phyloP scores from a whole-genome alignment of 2,797 vertebrate genomes.

The Acanthurus tractus region DNA sequence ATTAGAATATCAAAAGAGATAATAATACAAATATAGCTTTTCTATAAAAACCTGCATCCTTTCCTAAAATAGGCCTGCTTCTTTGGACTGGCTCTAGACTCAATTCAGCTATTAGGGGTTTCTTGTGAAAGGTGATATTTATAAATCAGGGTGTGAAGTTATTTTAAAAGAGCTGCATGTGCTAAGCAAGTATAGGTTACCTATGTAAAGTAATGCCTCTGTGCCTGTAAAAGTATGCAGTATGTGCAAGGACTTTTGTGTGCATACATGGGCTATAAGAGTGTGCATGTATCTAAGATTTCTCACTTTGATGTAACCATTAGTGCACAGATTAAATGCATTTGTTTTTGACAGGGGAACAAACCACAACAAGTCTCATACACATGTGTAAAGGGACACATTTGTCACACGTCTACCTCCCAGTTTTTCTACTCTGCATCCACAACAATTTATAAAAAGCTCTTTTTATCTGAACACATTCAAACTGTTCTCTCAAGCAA shows the following conservation, averaged over 20 bases:
- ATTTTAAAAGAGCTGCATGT: constrained; percentile 71
- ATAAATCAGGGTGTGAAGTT: constrained; percentile 63
- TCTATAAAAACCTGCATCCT: constrained; percentile 58
- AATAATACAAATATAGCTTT: constrained; percentile 61
- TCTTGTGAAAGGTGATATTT: constrained; percentile 63
- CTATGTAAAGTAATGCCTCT: constrained; percentile 61
- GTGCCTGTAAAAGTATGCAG: constrained; percentile 53
- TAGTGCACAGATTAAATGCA: constrained; percentile 2
- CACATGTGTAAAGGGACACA: not conserved
- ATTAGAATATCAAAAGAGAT: constrained; percentile 71
- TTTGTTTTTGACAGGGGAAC: not conserved
- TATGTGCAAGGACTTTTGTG: constrained; percentile 59
- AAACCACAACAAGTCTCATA: constrained; percentile 18
- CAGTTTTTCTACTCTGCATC: constrained; percentile 9
- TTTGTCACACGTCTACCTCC: constrained; percentile 1
- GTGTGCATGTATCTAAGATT: constrained; percentile 16
- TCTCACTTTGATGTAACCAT: constrained; percentile 20
- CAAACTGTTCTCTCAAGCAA: constrained; percentile 15
- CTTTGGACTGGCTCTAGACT: constrained; percentile 31
- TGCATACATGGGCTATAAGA: constrained; percentile 1
- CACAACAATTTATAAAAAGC: not conserved
- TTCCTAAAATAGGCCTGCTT: constrained; percentile 43
- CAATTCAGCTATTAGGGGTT: constrained; percentile 41
- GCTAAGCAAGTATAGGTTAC: constrained; percentile 69
- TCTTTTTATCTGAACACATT: constrained; percentile 21